Evolutionary conservation across 2,113 vertebrate species (phyloP).

Genomic region (Terrapene triunguis): DNA sequence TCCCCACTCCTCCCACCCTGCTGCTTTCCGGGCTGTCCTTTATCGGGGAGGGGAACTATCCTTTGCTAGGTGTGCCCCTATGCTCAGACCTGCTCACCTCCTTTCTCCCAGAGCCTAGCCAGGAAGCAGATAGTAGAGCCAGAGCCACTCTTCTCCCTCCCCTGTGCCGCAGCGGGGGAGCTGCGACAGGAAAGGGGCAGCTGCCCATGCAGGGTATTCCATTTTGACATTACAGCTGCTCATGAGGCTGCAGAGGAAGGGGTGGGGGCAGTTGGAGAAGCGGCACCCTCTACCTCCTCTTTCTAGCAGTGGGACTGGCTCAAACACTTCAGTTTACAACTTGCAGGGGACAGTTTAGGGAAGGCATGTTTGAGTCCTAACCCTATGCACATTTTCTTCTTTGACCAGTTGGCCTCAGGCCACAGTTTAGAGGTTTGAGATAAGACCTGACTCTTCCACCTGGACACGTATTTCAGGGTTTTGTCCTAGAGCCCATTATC

Average conservation of each 20-base stretch:
- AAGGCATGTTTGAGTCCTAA: neutral
- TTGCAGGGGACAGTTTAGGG: neutral
- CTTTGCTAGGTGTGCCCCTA: neutral
- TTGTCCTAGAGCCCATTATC: neutral
- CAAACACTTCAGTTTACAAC: constrained; percentile 42
- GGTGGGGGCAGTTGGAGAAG: constrained; percentile 5
- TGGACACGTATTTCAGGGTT: neutral
- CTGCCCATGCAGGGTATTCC: neutral
- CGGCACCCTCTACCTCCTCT: neutral
- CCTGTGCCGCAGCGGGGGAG: neutral
- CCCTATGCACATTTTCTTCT: neutral
- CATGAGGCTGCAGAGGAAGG: neutral
- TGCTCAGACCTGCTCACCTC: neutral
- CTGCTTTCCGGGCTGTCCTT: accelerated
- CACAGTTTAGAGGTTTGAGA: constrained; percentile 48
- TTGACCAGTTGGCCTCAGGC: neutral
- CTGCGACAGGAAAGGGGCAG: neutral
- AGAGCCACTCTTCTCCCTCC: neutral
- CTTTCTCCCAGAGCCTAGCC: accelerated
- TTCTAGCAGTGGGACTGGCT: constrained; percentile 7
- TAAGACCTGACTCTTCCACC: accelerated
- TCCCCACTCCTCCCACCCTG: neutral
- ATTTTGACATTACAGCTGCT: neutral
- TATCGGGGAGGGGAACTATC: constrained; percentile 2
- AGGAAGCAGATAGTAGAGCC: neutral